Evolutionary conservation across 2,888 invertebrate species (phyloP), one percentile per base, ranked within the genome.

Genomic region (Metellina segmentata): DNA sequence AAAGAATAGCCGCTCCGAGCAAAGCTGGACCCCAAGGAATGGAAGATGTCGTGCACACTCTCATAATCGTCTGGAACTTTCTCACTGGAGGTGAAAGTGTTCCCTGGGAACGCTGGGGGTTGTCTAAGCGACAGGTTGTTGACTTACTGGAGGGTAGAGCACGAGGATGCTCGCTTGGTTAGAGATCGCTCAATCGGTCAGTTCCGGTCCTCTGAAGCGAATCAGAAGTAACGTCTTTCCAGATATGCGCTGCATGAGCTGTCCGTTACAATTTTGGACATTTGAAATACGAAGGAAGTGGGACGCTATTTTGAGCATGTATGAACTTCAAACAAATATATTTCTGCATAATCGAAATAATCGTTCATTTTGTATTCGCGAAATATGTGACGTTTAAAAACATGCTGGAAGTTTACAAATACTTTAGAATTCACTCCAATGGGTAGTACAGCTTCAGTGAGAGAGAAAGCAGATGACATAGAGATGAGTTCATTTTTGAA

Each of bases 81-180:
- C 81, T 81, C 81, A 70, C 70, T 81, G 8, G 6, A n/a, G n/a
- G 7, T 34, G 74, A 74, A 74, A 49, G 19, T 53, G 74, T 20
- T n/a, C 74, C 7, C 61, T 75, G 20, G 75, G 75, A 49, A 75
- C 34, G 5, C 7, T 9, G 48, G 48, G 75, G 19, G 19, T 8
- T 19, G 52, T 82, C 71, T 72, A 20, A 9, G n/a, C 19, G 6
- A 13, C 70, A 70, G 81, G 69, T 81, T 81, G 81, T 75, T 85
- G 74, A 20, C 19, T 61, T 61, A 52, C 34, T 34, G 34, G 34
- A 34, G 34, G 34, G 34, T 34, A 34, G 34, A 34, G 34, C 77
- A 52, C 16, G 70, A 85, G 90, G 85, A 85, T 85, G 52, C 90
- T 85, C 85, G 85, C 90, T 72, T 90, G 85, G 85, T n/a, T 53